Percentiles rank a stretch among this genome's conserved stretches.
Conservation (phyloP, 2,113 vertebrate species). For the Grantiella picta region DNA sequence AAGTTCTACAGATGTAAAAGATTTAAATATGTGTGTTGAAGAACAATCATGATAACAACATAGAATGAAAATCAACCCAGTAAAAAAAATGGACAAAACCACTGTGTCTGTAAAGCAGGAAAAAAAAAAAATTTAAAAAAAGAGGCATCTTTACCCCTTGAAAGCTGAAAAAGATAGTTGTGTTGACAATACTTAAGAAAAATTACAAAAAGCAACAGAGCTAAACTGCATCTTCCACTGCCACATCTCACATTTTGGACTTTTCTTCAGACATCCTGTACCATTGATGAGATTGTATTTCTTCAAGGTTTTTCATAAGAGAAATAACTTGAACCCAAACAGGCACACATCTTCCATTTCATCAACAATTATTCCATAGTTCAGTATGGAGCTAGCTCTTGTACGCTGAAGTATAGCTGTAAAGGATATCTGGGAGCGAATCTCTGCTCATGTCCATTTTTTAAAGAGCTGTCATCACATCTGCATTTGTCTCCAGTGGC, state of each 20-base stretch:
- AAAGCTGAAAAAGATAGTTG: neutral
- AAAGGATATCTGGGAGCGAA: neutral
- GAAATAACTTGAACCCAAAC: neutral
- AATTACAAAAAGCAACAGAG: neutral
- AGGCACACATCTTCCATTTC: neutral
- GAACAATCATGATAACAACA: neutral
- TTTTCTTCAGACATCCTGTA: neutral
- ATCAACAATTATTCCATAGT: rapidly evolving
- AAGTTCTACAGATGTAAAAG: neutral
- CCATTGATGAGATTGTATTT: neutral
- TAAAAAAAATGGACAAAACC: neutral
- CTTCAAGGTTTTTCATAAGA: neutral
- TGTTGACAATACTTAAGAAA: neutral
- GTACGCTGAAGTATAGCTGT: neutral
- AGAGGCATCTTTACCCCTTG: neutral
- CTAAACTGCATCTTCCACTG: rapidly evolving
- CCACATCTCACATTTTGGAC: neutral
- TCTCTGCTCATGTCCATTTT: neutral
- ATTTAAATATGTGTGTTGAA: neutral
- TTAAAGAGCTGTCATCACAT: neutral
- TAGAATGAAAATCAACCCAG: neutral
- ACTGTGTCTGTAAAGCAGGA: neutral
- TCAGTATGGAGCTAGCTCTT: rapidly evolving
- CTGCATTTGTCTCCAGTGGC: neutral
- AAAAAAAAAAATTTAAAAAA: rapidly evolving